Evolutionary conservation across 2,113 vertebrate genomes (phyloP), one percentile per base, ranked within the genome.

Genomic region (Paratilapia polleni): DNA sequence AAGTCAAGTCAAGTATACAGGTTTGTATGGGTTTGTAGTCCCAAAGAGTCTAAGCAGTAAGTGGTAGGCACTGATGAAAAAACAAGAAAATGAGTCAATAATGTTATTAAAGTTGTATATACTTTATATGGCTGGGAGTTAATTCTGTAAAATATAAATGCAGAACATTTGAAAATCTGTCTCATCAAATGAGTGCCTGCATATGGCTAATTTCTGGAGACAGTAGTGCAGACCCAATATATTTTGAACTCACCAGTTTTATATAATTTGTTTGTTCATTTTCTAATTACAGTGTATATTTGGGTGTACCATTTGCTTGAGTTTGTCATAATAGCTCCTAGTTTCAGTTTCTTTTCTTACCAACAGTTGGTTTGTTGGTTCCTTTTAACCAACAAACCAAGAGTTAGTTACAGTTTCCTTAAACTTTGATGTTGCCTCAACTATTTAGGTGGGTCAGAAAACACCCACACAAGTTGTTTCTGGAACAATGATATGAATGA

Each of bases 291-390:
- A 73, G 26, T 34, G 47, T 73, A 34, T 73, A 47, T 17, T 54
- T 52, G 66, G 24, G 66, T 0, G 0, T 73, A 73, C 24, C 17
- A 52, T 73, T 70, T 54, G 26, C 2, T 31, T 54, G 47, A 73
- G 26, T 73, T 73, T 54, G 47, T 54, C 26, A 73, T 73, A 54
- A 54, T n/a, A 73, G 68, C 52, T 34, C 19, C 26, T 15, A 73
- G 47, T 73, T 73, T 73, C 68, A 54, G 68, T 73, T 73, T 73
- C 68, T 34, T 73, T 73, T 73, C 68, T 34, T 54, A 73, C 68
- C 47, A 73, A 54, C 68, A 73, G 47, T 54, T 73, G 47, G 68
- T n/a, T 31, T 54, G 47, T 54, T 13, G 68, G 47, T 73, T 73
- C 34, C 47, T 73, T 52, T 73, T 54, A 54, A 19, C 47, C 47